These are phyloP conservation scores for Nannobrachium achirus DNA, from an alignment of 2,113 vertebrate genomes.

Conservation along the genomic window DNA sequence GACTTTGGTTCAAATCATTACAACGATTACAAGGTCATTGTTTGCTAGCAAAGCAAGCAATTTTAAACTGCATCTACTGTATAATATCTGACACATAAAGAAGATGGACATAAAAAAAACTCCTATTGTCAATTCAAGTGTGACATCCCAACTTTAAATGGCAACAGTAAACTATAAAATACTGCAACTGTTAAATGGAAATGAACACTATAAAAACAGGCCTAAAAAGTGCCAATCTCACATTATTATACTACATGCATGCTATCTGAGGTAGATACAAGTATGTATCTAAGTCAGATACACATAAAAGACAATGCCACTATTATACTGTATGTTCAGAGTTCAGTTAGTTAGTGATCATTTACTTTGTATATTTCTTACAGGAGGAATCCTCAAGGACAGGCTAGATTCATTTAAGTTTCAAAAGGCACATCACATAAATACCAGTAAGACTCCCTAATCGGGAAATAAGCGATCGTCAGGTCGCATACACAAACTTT, in stretches of 20 bases:
- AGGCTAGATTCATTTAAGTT: constrained; percentile 30
- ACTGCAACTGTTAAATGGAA: constrained; percentile 19
- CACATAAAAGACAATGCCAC: too few species aligned
- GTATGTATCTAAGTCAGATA: too few species aligned
- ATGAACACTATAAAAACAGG: neutral
- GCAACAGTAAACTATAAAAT: constrained; percentile 15
- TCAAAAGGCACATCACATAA: constrained; percentile 20
- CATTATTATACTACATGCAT: too few species aligned
- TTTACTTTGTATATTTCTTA: too few species aligned
- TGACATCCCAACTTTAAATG: constrained; percentile 43
- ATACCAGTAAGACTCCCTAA: too few species aligned
- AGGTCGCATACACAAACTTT: too few species aligned
- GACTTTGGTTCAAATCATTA: constrained; percentile 46
- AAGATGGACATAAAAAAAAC: constrained; percentile 21
- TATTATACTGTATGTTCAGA: constrained; percentile 18
- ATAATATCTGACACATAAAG: constrained; percentile 41
- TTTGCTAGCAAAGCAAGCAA: constrained; percentile 45
- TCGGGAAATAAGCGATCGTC: too few species aligned
- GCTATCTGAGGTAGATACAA: too few species aligned
- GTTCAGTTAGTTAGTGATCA: constrained; percentile 25
- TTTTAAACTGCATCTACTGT: constrained; percentile 10
- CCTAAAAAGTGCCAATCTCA: neutral
- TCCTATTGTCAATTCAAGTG: constrained; percentile 11
- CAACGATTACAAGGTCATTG: constrained; percentile 43
- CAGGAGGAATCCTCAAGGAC: constrained; percentile 44